Evolutionary conservation across 2,113 vertebrate species (phyloP).

Genomic region (Steatornis caripensis): DNA sequence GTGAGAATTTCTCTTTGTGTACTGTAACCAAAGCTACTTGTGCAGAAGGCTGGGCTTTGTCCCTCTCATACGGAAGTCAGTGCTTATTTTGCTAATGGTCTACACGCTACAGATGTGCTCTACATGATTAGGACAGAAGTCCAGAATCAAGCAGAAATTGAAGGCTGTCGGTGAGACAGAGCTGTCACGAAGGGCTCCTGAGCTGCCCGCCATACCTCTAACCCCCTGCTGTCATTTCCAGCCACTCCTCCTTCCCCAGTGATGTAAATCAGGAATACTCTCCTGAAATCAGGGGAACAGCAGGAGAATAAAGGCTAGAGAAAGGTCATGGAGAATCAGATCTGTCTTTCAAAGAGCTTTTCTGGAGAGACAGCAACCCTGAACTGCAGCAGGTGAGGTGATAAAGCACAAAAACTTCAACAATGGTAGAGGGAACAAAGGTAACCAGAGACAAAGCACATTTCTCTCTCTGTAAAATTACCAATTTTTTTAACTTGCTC

Average conservation of each 20-base stretch:
- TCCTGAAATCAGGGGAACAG: neutral
- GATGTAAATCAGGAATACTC: neutral
- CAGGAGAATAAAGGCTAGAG: neutral
- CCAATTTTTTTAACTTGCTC: neutral
- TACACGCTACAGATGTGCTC: neutral
- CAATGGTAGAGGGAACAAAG: neutral
- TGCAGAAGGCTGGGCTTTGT: neutral
- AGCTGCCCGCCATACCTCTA: neutral
- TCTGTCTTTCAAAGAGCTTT: neutral
- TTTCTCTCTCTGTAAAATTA: neutral
- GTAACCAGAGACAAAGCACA: neutral
- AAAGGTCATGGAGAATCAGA: neutral
- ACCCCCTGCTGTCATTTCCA: neutral
- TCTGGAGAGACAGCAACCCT: neutral
- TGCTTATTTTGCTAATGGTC: neutral
- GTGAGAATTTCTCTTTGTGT: neutral
- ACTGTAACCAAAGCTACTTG: neutral
- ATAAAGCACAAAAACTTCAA: neutral
- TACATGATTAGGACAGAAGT: rapidly evolving
- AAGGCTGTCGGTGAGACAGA: neutral
- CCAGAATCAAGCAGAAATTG: neutral
- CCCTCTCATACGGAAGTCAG: rapidly evolving
- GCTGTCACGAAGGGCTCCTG: neutral
- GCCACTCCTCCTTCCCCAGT: neutral
- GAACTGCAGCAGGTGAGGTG: neutral